Evolutionary conservation across 1,140 invertebrate genomes (phyloP), one percentile per base, ranked within the genome.

Genomic region (Schlechtendalia chinensis): DNA sequence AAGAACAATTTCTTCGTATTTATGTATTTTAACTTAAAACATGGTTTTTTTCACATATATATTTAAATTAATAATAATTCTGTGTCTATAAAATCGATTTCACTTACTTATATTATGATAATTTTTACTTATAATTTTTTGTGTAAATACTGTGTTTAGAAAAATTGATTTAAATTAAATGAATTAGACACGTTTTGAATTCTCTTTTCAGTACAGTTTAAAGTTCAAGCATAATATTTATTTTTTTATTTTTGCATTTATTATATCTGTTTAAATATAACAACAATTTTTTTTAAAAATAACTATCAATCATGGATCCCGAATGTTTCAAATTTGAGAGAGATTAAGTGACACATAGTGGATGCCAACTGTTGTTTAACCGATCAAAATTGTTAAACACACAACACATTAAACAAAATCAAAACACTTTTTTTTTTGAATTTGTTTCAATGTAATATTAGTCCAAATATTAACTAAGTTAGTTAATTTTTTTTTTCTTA

Each of bases 221-320:
- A 39, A 4, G 14, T 22, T 67, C 4, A 67, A 22, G 39, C 32
- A 45, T 45, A 45, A 22, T 14, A 67, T 65, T 65, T 1, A 65
- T 67, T 67, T 22, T 53, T 54, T 17, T 54, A 22, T 47, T 69
- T 45, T 69, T 24, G n/a, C 65, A 69, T 69, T 69, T 47, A 67
- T 67, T 69, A 67, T 67, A 22, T n/a, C n/a, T 47, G 47, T 69
- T 50, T 71, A 27, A n/a, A n/a, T 71, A 53, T 17, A 27, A 29
- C 11, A 27, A 24, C 22, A 29, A 53, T 29, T 27, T 54, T 63
- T 32, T 69, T 71, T 47, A 14, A 53, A 39, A 53, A 50, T 53
- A 54, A 53, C 17, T 71, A 54, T 71, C 39, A 69, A n/a, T 69
- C 65, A 47, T 24, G 5, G 24, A 69, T 69, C 22, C 39, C n/a